Base-by-base conservation (phyloP, 2,113 vertebrate species). In the Halichoerus grypus region DNA sequence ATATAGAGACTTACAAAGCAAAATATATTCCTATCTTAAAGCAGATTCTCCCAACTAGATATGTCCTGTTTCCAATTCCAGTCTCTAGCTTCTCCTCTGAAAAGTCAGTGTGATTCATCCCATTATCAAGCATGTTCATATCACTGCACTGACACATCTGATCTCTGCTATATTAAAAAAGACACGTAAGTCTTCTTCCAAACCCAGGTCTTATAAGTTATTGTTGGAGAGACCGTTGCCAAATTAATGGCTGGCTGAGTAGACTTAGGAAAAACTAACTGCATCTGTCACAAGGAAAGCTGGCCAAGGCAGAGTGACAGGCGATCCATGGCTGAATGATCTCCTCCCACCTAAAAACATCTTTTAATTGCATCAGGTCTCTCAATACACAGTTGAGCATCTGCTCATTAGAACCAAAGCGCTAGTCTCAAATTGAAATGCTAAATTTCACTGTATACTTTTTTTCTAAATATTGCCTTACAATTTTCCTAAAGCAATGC, bases 341-440 rank as follows among this genome's bases (percentile, higher is more conserved):
- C 93, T 97, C 97, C 97, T 98, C 97, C 98, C 97, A 98, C 98
- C 97, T 97, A 97, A 89, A 97, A 98, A 92, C 98, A 97, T 96
- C 96, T 98, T 98, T 98, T 98, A 98, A 98, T 98, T 98, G 96
- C 96, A 83, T 95, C 92, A 98, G 97, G 97, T 97, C 98, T 98
- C 96, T 97, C 97, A 95, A 97, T 96, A 91, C 94, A 81, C 97
- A 97, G 96, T 81, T 97, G 97, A 98, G 98, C 98, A 98, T 98
- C 98, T 98, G 98, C 97, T 99, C 98, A 98, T 98, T 98, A 99
- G 96, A 97, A 97, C 94, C 93, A 97, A 88, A 97, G 96, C 84
- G 83, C 97, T 96, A 91, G 94, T 98, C 96, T 98, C 95, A 88
- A 92, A 96, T 96, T 98, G 98, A 98, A 96, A 97, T 94, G 91